These are phyloP conservation scores for Nothura maculosa DNA, from an alignment of 2,797 vertebrate species.

Conservation along the genomic window DNA sequence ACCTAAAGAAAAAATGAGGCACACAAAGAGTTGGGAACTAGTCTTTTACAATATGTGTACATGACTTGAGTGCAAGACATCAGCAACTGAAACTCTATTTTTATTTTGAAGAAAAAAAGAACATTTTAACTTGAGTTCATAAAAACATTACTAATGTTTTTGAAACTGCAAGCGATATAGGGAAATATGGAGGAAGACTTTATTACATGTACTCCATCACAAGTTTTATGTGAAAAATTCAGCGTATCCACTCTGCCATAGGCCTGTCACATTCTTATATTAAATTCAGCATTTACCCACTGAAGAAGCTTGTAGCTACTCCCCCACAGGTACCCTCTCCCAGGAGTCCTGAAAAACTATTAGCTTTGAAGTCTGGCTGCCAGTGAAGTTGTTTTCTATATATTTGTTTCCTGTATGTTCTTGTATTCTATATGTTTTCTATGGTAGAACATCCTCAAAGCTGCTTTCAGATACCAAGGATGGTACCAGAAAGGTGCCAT, in stretches of 20 bases:
- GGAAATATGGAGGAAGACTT: accelerated
- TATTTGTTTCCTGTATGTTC: no score
- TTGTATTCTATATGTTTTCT: not conserved
- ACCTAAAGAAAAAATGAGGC: not conserved
- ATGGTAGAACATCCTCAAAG: not conserved
- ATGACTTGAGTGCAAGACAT: not conserved
- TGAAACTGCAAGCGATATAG: not conserved
- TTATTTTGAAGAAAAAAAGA: not conserved
- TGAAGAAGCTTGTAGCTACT: not conserved
- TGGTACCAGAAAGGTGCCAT: not conserved
- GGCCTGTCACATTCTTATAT: not conserved
- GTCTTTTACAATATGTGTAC: accelerated
- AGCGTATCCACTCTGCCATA: not conserved
- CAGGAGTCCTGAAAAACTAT: not conserved
- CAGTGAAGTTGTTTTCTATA: not conserved
- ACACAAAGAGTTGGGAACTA: accelerated
- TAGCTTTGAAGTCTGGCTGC: not conserved
- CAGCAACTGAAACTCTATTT: no score
- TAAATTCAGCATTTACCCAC: not conserved
- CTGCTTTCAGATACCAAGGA: not conserved
- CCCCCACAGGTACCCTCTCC: not conserved
- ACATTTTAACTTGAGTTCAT: accelerated
- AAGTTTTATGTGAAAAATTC: not conserved
- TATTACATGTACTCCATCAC: not conserved
- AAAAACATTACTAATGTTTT: accelerated